phyloP scores from a whole-genome alignment of 2,113 vertebrate genomes.

The Prunella himalayana region DNA sequence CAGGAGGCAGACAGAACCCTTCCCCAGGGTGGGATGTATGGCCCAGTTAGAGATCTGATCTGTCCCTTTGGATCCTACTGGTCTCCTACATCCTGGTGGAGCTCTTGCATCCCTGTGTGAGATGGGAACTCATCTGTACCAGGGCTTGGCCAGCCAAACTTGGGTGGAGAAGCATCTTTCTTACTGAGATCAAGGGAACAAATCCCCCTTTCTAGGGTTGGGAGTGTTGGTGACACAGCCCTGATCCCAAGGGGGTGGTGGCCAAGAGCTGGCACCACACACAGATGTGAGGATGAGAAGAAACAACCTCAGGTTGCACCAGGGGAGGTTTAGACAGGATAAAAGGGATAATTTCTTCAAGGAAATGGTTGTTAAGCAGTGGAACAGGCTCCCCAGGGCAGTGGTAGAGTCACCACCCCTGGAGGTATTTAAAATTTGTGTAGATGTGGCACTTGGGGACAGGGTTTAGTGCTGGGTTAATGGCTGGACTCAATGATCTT shows the following conservation, averaged over 20 bases:
- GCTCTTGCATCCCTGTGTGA: accelerated
- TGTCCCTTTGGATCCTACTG: not conserved
- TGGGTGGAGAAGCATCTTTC: not conserved
- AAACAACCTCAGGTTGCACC: accelerated
- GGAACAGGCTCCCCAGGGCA: not conserved
- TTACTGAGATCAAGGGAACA: not conserved
- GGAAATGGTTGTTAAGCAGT: not conserved
- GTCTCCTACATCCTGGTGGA: not conserved
- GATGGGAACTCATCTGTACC: not conserved
- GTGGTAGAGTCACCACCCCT: not conserved
- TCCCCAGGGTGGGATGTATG: not conserved
- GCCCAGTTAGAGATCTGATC: accelerated
- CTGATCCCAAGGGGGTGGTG: not conserved
- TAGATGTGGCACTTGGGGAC: not conserved
- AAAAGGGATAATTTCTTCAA: not conserved
- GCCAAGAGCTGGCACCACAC: not conserved
- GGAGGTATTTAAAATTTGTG: not conserved
- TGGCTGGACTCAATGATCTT: not conserved
- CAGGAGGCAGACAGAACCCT: not conserved
- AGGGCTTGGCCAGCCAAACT: not conserved
- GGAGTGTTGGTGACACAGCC: not conserved
- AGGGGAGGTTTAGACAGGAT: not conserved
- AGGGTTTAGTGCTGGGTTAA: not conserved
- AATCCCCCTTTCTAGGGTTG: not conserved
- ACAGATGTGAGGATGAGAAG: accelerated